Evolutionary conservation across 1,140 invertebrate genomes (phyloP), one percentile per base, ranked within the genome.

Genomic region (Anastrepha ludens): DNA sequence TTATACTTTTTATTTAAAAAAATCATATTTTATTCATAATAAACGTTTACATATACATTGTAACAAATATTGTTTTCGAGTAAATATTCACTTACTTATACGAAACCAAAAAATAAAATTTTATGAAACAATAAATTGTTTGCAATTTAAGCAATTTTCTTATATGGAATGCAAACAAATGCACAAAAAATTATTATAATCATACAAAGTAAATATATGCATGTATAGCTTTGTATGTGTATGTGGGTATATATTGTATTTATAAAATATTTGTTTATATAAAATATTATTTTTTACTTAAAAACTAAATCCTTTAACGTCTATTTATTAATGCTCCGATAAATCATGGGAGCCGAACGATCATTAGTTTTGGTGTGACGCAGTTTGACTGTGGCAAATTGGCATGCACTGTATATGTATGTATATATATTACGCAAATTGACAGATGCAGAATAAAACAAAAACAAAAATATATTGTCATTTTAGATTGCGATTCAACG

Each of bases 291-390:
- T 41, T 55, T 87, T 13, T 64, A 44, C 55, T 85, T 70, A 47
- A 88, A 86, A 86, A 41, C 50, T 62, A 41, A 87, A 17, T 20
- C n/a, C 44, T 8, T 81, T 58, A 67, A 39, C 20, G 4, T 65
- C 64, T 86, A 92, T 90, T 92, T 92, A 89, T 93, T 93, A 85
- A 92, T 90, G 86, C 91, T 92, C 59, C 91, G 87, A 91, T 95
- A 95, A 90, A 96, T 95, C 91, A 96, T 94, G 74, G 97, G 97
- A 89, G 96, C 96, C 85, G 96, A 97, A 90, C 97, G 95, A 94
- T 98, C 97, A 93, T 97, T 97, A 92, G 96, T 97, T 94, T 97
- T 96, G 88, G 96, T 96, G 94, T 97, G 97, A 91, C 96, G 95
- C 90, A 97, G 95, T 94, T 97, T 98, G 90, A 98, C 97, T 86